Evolutionary conservation across 35 echinoderm and acorn worm genomes (phyloP).

Genomic region (Patiria miniata): DNA sequence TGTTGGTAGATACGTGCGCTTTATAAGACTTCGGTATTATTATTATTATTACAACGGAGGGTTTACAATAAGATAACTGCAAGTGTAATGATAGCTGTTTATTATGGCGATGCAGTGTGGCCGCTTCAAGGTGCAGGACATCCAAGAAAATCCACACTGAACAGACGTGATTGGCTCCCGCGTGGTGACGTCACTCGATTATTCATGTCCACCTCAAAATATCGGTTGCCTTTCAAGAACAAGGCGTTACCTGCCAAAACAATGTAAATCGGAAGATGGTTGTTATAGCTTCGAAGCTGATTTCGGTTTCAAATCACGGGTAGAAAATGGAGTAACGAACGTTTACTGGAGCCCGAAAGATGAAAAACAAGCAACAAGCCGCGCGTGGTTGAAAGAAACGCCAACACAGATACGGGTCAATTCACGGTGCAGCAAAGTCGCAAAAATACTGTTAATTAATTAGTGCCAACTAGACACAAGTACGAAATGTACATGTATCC

Average conservation of each 20-base stretch:
- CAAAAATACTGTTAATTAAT: too few species aligned
- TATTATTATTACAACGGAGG: too few species aligned
- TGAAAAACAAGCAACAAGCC: background rate
- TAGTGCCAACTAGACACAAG: too few species aligned
- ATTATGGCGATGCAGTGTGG: too few species aligned
- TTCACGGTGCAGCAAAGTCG: background rate
- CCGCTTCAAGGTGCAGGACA: background rate
- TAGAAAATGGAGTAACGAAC: background rate
- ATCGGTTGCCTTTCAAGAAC: background rate
- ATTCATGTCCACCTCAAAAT: constrained; percentile 5
- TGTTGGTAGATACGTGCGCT: too few species aligned
- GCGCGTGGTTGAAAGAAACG: background rate
- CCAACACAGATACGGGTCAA: background rate
- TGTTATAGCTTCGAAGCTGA: background rate
- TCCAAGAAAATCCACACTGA: constrained; percentile 7
- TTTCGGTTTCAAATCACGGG: background rate
- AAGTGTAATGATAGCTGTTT: too few species aligned
- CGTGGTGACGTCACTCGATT: background rate
- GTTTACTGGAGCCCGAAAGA: background rate
- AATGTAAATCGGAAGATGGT: background rate
- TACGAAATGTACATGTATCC: too few species aligned
- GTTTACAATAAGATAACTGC: too few species aligned
- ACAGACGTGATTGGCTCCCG: background rate
- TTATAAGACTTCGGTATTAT: too few species aligned
- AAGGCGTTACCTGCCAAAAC: background rate